Base-by-base conservation (phyloP, 2,888 invertebrate species). In the Amblyjoppa proteus region DNA sequence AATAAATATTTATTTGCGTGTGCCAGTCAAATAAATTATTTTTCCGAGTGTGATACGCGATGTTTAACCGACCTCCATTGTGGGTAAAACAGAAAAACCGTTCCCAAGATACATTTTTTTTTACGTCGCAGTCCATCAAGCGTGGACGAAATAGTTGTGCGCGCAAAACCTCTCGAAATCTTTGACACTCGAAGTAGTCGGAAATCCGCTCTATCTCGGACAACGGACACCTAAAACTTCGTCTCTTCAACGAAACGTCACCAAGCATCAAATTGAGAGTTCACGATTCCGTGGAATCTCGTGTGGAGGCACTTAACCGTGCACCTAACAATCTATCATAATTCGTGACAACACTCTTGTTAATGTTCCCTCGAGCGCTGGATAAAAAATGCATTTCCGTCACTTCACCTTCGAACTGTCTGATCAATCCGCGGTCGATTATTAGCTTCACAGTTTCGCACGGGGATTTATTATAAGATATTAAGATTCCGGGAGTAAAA, bases 381-480 rank as follows among this genome's bases (percentile, higher is more conserved):
- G 64, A 13, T 68, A 34, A 77, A 77, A 28, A n/a, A 56, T 25
- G 31, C 25, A 66, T 64, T 82, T 20, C 13, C 74, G 69, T 69
- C 83, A 83, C 83, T 83, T 83, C 83, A 83, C 83, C 74, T 78
- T 61, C 66, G 71, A 61, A 45, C 31, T 25, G 41, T 41, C 56
- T 31, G 64, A 69, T 64, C 31, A 20, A 68, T 16, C 25, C 25
- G 58, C 58, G 34, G 70, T 13, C 68, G 34, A 75, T 70, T 53
- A 13, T 66, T 75, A 5, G 31, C n/a, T 69, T 58, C 69, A 84
- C 75, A 76, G 53, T 75, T 31, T 70, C 51, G 73, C 81, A 70
- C 84, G 61, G 51, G 66, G 34, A 75, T 69, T 61, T 38, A 28
- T 28, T 16, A 51, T 51, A 31, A 34, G n/a, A 64, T 20, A 56